phyloP scores from a whole-genome alignment of 1,140 invertebrate species.

The Camponotus pennsylvanicus region DNA sequence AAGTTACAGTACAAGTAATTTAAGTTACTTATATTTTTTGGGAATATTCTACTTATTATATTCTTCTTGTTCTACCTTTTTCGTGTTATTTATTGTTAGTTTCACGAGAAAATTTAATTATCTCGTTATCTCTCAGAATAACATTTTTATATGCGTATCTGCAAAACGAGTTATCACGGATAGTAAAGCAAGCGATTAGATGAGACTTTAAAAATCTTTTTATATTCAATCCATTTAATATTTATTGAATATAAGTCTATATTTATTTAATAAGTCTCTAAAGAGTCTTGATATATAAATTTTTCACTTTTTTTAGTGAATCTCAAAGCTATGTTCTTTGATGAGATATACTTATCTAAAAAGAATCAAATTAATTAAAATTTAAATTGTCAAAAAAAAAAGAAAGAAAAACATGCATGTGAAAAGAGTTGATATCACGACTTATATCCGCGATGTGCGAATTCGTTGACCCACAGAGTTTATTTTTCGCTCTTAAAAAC shows the following conservation, averaged over 20 bases:
- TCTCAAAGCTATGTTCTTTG: background rate
- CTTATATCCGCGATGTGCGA: background rate
- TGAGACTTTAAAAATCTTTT: background rate
- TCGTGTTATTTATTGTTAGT: constrained; percentile 1
- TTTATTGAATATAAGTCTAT: background rate
- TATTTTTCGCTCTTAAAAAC: constrained; percentile 40
- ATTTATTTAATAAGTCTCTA: background rate
- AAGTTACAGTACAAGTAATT: no score
- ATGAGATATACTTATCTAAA: no score
- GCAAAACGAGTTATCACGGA: constrained; percentile 27
- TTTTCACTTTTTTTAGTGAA: background rate
- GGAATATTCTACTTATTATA: background rate
- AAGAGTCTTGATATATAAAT: background rate
- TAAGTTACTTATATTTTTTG: background rate
- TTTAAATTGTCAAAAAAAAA: background rate
- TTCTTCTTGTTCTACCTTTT: background rate
- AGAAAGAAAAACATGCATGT: background rate
- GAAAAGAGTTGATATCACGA: background rate
- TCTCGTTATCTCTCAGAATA: constrained; percentile 30
- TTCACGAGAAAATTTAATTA: constrained; percentile 22
- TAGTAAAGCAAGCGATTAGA: constrained; percentile 5
- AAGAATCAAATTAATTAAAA: background rate
- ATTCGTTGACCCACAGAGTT: constrained; percentile 33
- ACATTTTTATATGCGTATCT: constrained; percentile 38
- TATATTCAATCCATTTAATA: background rate